A percentile compares a stretch with the other conserved stretches of the same genome.
Conservation (phyloP, 2,113 vertebrate genomes). For the Hippocampus zosterae region DNA sequence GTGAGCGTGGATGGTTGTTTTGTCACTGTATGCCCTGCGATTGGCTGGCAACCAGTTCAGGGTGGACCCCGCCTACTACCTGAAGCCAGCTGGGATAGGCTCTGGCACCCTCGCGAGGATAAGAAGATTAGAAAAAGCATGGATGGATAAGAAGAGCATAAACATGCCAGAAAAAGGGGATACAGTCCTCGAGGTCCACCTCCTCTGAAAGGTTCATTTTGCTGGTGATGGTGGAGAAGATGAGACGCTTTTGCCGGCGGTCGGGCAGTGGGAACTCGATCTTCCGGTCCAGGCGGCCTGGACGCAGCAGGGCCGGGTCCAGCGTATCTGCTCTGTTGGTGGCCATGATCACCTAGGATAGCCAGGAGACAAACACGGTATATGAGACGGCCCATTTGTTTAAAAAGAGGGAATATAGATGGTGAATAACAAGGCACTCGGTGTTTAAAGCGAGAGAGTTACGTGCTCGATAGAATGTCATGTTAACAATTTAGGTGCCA, state of each 20-base stretch:
- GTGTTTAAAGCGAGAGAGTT: too few relatives aligned
- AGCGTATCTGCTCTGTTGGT: constrained; percentile 92
- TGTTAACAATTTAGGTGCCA: too few relatives aligned
- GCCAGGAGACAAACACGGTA: background rate
- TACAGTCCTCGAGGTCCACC: constrained; percentile 94
- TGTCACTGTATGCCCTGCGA: too few relatives aligned
- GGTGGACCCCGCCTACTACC: too few relatives aligned
- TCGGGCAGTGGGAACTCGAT: constrained; percentile 93
- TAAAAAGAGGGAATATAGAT: background rate
- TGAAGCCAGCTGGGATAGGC: too few relatives aligned
- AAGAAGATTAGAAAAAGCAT: too few relatives aligned
- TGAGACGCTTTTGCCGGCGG: constrained; percentile 87
- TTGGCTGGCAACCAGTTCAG: too few relatives aligned
- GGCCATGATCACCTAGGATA: constrained; percentile 87
- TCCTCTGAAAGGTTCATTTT: constrained; percentile 97
- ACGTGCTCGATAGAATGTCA: too few relatives aligned
- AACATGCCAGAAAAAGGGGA: constrained; percentile 67
- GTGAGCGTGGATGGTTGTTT: too few relatives aligned
- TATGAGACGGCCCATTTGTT: background rate
- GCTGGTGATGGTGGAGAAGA: constrained; percentile 93
- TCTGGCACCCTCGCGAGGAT: too few relatives aligned
- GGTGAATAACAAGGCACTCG: too few relatives aligned
- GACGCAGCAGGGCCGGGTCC: constrained; percentile 87
- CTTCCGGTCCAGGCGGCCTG: constrained; percentile 87
- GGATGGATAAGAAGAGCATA: too few relatives aligned